phyloP scores from a whole-genome alignment of 2,797 vertebrate genomes.

The Tenualosa thibaudeaui region DNA sequence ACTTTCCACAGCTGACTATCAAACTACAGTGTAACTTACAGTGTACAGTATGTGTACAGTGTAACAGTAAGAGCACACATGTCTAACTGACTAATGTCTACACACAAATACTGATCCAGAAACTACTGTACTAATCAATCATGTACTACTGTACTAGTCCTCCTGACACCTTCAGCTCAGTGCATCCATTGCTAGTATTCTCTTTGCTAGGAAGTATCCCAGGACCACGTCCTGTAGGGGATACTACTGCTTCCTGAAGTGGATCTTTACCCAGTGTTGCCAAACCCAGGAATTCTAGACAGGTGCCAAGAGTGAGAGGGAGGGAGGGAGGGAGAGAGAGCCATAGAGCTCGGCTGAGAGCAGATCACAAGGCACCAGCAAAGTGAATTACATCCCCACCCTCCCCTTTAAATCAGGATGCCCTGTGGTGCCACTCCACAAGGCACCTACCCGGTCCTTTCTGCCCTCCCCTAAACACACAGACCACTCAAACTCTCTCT shows the following conservation, averaged over 20 bases:
- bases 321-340: background rate
- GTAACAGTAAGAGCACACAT: too few relatives aligned
- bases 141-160: too few relatives aligned
- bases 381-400: background rate
- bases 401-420: constrained; percentile 4
- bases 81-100: too few relatives aligned
- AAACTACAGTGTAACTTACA: background rate
- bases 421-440: background rate
- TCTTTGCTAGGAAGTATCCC: background rate
- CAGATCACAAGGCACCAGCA: background rate
- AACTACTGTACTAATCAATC: too few relatives aligned
- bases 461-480: too few relatives aligned
- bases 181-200: background rate
- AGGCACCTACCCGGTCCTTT: background rate
- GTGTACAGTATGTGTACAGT: too few relatives aligned
- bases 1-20: background rate
- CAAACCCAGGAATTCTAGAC: background rate
- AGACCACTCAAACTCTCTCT: too few relatives aligned
- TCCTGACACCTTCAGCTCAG: too few relatives aligned
- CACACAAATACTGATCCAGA: too few relatives aligned
- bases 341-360: background rate
- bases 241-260: background rate
- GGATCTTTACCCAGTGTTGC: background rate
- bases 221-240: background rate
- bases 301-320: background rate